Conservation (phyloP, 1,140 invertebrate species). For the Rhagoletis zephyria region DNA sequence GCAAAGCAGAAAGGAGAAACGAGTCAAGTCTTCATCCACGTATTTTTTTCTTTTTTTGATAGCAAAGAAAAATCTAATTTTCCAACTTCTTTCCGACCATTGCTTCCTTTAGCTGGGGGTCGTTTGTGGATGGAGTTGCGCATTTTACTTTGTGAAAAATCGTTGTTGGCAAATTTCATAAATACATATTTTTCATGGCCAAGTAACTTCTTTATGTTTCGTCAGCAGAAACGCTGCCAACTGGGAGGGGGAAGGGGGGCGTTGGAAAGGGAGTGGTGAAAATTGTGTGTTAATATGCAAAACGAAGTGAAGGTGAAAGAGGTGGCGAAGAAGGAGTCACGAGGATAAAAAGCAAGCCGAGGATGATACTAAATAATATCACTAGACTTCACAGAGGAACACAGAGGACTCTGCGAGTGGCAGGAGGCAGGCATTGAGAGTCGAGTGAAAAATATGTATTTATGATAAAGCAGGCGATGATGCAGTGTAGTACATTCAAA, state of each 20-base stretch:
- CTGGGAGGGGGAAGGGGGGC: background rate
- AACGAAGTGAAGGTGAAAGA: background rate
- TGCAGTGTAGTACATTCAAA: background rate
- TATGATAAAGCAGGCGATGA: conserved; percentile 31
- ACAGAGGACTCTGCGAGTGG: too few species aligned
- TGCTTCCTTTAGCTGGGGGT: background rate
- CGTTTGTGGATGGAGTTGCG: background rate
- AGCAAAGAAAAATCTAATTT: conserved; percentile 18
- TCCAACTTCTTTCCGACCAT: background rate
- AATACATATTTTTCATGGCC: conserved; percentile 46
- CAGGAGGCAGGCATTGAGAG: background rate
- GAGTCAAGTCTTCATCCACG: background rate
- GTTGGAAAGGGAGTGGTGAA: conserved; percentile 13
- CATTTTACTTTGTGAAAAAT: conserved; percentile 33
- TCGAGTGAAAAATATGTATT: conserved; percentile 29
- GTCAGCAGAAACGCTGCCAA: background rate
- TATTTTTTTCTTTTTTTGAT: background rate
- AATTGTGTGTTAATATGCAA: conserved; percentile 40
- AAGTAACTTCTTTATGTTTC: background rate
- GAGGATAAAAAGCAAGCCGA: background rate
- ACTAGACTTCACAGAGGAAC: background rate
- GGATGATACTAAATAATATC: background rate
- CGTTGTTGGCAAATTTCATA: conserved; percentile 26
- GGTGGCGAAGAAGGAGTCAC: background rate
- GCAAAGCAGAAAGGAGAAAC: conserved; percentile 7